Conservation (phyloP, 1,140 invertebrate species). For the Lordiphosa collinella region DNA sequence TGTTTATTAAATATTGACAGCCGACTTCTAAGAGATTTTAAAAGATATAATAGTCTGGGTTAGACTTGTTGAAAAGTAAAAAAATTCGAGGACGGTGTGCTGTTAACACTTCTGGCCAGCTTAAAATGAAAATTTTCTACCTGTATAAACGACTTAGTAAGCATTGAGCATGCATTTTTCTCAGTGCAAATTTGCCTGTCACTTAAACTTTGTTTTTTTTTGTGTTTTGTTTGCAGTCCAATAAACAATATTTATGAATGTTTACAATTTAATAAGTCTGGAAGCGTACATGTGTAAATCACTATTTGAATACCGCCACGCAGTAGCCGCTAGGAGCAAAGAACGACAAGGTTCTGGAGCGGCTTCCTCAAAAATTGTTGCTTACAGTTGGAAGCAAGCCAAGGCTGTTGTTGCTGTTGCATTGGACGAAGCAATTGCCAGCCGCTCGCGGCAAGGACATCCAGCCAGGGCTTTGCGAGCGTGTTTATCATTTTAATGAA, state of each 20-base stretch:
- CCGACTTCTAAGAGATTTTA: no score
- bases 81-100: no score
- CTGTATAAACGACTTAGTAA: no score
- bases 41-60: no score
- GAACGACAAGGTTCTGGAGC: constrained; percentile 32
- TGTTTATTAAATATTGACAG: no score
- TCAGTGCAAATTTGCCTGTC: constrained; percentile 1
- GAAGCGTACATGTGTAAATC: constrained; percentile 55
- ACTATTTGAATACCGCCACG: constrained; percentile 43
- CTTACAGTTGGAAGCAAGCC: constrained; percentile 50
- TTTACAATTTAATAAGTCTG: constrained; percentile 64
- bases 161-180: no score
- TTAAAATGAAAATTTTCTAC: no score
- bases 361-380: constrained; percentile 50
- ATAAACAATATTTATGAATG: constrained; percentile 65
- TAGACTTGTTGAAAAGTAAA: no score
- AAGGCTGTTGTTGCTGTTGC: constrained; percentile 27
- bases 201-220: constrained; percentile 24
- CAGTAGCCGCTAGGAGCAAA: constrained; percentile 29
- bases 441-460: constrained; percentile 44
- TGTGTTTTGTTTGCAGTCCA: constrained; percentile 33
- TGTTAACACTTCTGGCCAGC: no score
- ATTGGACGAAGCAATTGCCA: constrained; percentile 49
- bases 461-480: constrained; percentile 42
- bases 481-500: constrained; percentile 56